Evolutionary conservation across 2,888 invertebrate genomes (phyloP), one percentile per base, ranked within the genome.

Genomic region (Drosophila lacicola): DNA sequence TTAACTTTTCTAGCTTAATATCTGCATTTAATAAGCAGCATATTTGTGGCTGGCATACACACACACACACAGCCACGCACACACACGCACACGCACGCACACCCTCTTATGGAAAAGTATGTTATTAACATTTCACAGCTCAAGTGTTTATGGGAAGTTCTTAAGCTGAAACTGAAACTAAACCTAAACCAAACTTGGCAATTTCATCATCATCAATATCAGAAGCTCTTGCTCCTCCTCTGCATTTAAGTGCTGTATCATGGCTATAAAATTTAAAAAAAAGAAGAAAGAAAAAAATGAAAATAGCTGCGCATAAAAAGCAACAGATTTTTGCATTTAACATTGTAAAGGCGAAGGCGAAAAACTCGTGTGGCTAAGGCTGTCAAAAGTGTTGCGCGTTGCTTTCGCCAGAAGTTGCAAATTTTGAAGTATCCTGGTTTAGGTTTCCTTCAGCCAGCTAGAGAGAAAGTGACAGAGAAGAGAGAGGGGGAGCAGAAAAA

Each of bases 171-270:
- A 51, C 9, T 14, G 44, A 61, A 45, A 45, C 61, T 33, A 33
- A 53, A 65, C 47, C 65, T 51, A 33, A 62, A 45, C 36, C 19
- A 50, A 58, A 63, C 66, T 80, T 70, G 75, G 60, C 86, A 70
- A 80, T 86, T 75, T 56, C 36, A 65, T 66, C 66, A 70, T 67
- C 83, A 83, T 86, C 86, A 82, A 86, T 86, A 82, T 71, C 57
- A 61, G 67, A 25, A 34, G 44, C 14, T 2, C n/a, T 10, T 2
- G 2, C 34, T 8, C 60, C 0, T 6, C 8, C 39, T n/a, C 80
- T 82, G 88, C 61, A 25, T 64, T 88, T 82, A 74, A 82, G 69
- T 76, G 65, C 57, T 8, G 8, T 29, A 29, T 29, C 29, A 29
- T 29, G 72, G 56, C 14, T 69, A 56, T 76, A 78, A 84, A 85